Conservation (phyloP, 2,113 vertebrate species). For the Candoia aspera region DNA sequence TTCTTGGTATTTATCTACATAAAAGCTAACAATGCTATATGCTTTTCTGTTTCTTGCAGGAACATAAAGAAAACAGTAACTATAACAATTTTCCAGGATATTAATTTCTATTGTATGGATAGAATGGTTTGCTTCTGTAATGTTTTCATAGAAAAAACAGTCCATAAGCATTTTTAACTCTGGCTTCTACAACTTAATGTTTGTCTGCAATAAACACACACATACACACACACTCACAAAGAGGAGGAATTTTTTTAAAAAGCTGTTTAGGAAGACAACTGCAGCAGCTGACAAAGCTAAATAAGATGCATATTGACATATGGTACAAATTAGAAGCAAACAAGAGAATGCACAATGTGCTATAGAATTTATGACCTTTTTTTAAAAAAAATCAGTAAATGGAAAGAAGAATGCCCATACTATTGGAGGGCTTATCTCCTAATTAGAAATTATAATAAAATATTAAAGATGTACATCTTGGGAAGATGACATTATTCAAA, state of each 20-base stretch:
- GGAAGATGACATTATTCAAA: background rate
- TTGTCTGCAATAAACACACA: background rate
- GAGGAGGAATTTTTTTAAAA: background rate
- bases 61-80: background rate
- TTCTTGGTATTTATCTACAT: background rate
- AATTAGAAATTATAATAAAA: background rate
- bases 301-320: conserved; percentile 15
- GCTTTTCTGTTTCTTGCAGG: background rate
- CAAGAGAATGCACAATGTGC: background rate
- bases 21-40: conserved; percentile 10
- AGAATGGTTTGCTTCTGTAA: conserved; percentile 44
- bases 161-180: conserved; percentile 35
- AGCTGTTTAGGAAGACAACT: background rate
- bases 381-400: background rate
- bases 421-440: background rate
- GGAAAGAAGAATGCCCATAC: background rate
- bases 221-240: background rate
- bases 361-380: background rate
- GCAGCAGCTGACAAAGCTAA: background rate
- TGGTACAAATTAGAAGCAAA: background rate
- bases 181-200: conserved; percentile 42
- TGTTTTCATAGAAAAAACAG: conserved; percentile 59
- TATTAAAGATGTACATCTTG: background rate
- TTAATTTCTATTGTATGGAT: background rate
- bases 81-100: accelerated